Evolutionary conservation across 2,113 vertebrate genomes (phyloP).

Genomic region (Crotalus tigris): DNA sequence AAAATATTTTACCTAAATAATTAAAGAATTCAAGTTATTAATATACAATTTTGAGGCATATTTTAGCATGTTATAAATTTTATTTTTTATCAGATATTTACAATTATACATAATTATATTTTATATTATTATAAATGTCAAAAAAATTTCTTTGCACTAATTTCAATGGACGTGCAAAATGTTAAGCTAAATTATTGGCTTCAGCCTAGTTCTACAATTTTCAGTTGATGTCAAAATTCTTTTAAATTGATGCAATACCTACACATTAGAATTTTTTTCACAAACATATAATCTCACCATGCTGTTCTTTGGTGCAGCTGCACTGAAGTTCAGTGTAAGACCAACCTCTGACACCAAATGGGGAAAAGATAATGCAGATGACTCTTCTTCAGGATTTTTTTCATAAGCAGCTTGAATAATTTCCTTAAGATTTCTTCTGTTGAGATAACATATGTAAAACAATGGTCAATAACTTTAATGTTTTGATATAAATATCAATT

Average conservation of each 20-base stretch:
- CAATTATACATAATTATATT: neutral
- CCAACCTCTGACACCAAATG: conserved; percentile 76
- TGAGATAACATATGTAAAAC: conserved; percentile 42
- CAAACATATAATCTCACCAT: conserved; percentile 70
- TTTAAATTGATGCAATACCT: neutral
- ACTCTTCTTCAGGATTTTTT: conserved; percentile 62
- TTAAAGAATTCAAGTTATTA: conserved; percentile 1
- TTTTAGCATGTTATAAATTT: neutral
- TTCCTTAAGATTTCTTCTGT: conserved; percentile 63
- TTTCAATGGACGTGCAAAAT: neutral
- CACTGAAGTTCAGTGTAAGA: conserved; percentile 81
- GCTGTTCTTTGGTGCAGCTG: conserved; percentile 85
- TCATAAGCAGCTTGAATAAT: conserved; percentile 45
- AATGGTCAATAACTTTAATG: neutral
- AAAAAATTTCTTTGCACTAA: neutral
- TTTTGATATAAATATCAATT: neutral
- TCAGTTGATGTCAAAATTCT: neutral
- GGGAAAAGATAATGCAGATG: conserved; percentile 73
- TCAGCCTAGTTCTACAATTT: neutral
- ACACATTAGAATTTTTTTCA: neutral
- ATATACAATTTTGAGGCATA: neutral
- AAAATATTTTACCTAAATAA: conserved; percentile 83
- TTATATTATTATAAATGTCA: neutral
- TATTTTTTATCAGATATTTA: neutral
- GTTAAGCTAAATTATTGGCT: neutral